These are phyloP conservation scores for Parnassius apollo DNA, from an alignment of 2,888 invertebrate genomes.

Conservation along the genomic window DNA sequence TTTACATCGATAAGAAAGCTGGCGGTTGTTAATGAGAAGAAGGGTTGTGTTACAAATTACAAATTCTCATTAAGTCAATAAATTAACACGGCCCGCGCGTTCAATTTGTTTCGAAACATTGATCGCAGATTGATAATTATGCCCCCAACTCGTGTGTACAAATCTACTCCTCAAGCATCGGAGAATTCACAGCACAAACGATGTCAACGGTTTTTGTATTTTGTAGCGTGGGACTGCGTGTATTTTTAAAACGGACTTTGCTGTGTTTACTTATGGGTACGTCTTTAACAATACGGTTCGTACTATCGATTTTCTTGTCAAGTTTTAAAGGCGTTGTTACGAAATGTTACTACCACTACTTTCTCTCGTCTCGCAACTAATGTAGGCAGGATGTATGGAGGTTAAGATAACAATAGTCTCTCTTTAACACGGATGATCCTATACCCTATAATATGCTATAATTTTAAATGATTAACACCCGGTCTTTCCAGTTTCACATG, in stretches of 20 bases:
- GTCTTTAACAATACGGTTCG: conserved; percentile 29
- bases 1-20: conserved; percentile 5
- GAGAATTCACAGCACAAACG: conserved; percentile 18
- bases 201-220: conserved; percentile 25
- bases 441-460: conserved; percentile 31
- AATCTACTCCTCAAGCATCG: conserved; percentile 9
- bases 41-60: conserved; percentile 27
- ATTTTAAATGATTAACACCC: conserved; percentile 29
- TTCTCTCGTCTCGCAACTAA: conserved; percentile 70
- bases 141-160: conserved; percentile 17
- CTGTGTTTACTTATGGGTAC: conserved; percentile 21
- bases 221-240: conserved; percentile 18
- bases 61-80: conserved; percentile 28
- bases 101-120: conserved; percentile 28
- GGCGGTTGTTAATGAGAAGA: conserved; percentile 12
- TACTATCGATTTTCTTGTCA: conserved; percentile 50
- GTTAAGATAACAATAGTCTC: conserved; percentile 71
- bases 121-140: conserved; percentile 31
- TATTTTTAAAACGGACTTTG: conserved; percentile 19
- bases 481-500: conserved; percentile 29
- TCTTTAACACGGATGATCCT: conserved; percentile 15
- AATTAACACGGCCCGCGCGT: conserved; percentile 22
- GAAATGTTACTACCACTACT: conserved; percentile 63
- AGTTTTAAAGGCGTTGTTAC: conserved; percentile 60
- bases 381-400: conserved; percentile 65